Evolutionary conservation across 2,797 vertebrate species (phyloP).

Genomic region (Manis pentadactyla): DNA sequence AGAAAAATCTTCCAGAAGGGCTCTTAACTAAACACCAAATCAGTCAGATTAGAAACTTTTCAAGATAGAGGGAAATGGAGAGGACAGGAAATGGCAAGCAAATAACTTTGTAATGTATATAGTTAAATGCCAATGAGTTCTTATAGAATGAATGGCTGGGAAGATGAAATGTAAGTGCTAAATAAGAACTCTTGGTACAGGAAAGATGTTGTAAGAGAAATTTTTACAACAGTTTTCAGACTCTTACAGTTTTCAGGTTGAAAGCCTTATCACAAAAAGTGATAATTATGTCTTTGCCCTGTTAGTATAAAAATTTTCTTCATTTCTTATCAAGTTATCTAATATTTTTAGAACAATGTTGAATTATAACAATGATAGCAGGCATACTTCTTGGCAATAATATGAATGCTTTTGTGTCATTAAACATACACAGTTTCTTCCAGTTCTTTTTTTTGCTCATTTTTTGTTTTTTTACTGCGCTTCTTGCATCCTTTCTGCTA

Average conservation of each 20-base stretch:
- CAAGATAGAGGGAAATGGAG: background rate
- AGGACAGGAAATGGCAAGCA: background rate
- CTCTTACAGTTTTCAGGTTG: background rate
- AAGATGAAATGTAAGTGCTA: background rate
- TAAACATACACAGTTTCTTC: background rate
- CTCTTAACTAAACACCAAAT: background rate
- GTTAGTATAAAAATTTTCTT: background rate
- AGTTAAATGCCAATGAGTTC: background rate
- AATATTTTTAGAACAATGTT: background rate
- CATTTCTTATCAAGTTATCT: background rate
- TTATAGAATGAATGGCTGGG: background rate
- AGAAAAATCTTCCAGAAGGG: background rate
- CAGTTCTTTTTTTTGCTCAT: too few species aligned
- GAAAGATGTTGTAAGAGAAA: background rate
- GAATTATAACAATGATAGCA: background rate
- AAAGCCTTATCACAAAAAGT: background rate
- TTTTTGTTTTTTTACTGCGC: background rate
- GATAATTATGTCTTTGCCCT: background rate
- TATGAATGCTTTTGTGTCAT: background rate
- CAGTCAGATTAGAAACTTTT: background rate
- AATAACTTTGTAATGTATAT: background rate
- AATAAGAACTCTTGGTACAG: background rate
- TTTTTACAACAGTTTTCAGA: background rate
- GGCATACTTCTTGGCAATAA: background rate
- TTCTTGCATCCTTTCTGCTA: background rate